Conservation (phyloP, 2,888 invertebrate species). For the Andrena bicolor region DNA sequence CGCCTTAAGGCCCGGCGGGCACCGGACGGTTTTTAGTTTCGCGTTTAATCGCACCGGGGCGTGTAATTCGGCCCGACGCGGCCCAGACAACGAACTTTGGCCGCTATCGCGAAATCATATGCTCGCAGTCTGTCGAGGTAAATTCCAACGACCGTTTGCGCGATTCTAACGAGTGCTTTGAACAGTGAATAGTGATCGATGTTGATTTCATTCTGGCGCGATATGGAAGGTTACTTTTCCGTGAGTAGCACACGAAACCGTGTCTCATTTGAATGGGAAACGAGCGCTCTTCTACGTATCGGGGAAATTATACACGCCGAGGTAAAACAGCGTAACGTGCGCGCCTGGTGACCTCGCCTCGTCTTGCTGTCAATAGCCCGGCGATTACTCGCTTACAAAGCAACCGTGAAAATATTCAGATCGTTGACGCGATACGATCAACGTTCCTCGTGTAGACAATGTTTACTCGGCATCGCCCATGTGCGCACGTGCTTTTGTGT, state of each 20-base stretch:
- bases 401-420: constrained; percentile 60
- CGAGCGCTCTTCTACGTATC: constrained; percentile 46
- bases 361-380: constrained; percentile 43
- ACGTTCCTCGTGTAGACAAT: constrained; percentile 20
- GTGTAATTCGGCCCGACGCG: constrained; percentile 30
- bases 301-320: constrained; percentile 42
- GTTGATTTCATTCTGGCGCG: not conserved
- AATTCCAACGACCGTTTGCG: not conserved
- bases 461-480: constrained; percentile 27
- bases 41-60: constrained; percentile 14
- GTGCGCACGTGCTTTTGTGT: not conserved
- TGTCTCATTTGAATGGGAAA: not conserved
- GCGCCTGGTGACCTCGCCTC: constrained; percentile 33
- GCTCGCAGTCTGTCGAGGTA: not conserved
- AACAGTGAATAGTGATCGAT: not conserved
- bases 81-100: not conserved
- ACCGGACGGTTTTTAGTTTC: constrained; percentile 33
- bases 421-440: constrained; percentile 46
- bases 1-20: not conserved
- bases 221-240: constrained; percentile 5
- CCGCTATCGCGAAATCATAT: not conserved
- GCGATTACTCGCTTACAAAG: constrained; percentile 50
- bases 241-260: constrained; percentile 1
- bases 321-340: constrained; percentile 32
- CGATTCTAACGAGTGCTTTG: not conserved